Base-by-base conservation (phyloP, 2,888 invertebrate species). In the Margaritifera margaritifera region DNA sequence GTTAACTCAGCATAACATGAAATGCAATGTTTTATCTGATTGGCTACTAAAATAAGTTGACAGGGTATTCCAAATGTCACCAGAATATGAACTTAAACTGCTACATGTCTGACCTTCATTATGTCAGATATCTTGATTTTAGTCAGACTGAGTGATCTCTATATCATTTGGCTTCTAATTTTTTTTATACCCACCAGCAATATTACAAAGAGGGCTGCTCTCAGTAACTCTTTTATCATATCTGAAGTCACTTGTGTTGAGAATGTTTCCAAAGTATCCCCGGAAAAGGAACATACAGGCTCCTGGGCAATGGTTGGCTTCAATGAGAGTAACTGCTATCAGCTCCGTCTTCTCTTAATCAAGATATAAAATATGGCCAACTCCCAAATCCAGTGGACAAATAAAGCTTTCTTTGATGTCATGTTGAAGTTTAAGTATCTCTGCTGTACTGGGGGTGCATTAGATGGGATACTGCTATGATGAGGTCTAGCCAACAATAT, bases 231-330 rank as follows among this genome's bases (percentile, higher is more conserved):
- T 11, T 42, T 42, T 42, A 42, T 42, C 42, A 42, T 42, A 42
- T 42, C 42, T 42, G 77, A 91, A 90, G 77, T 91, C 90, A 5
- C 89, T 90, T 51, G 90, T 90, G 72, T 90, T 88, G 11, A 91
- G 79, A 63, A 90, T 87, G 54, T 81, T 86, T 4, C 90, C 90
- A 83, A 90, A 90, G 62, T 87, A 86, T 22, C 90, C 90, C 75
- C 89, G 84, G 76, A 91, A 90, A 6, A 90, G 78, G 75, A 89
- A 90, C 90, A 91, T 90, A 52, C 90, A 88, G 18, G 90, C 82
- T 0, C 91, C 91, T 20, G 90, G 90, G 68, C 90, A 90, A 75
- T 91, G 91, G 68, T 90, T 88, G 24, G 91, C 90, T 82, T 90
- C 88, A 53, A 90, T 75, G 8, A 88, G 78, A 19, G 89, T 89